Evolutionary conservation across 2,113 vertebrate species (phyloP).

Genomic region (Otocyon megalotis): DNA sequence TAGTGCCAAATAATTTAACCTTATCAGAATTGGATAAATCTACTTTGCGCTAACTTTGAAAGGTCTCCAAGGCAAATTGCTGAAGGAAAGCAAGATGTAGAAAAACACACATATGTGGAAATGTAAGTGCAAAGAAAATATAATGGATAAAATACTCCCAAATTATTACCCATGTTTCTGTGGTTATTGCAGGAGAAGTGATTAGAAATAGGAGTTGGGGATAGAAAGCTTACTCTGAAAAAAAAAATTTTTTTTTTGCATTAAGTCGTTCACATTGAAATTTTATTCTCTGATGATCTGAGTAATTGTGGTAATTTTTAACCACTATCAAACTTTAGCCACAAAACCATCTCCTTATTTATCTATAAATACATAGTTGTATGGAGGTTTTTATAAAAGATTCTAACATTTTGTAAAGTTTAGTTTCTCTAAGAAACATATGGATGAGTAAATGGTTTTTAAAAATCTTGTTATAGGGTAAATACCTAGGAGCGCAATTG

Average conservation of each 20-base stretch:
- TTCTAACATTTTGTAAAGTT: not conserved
- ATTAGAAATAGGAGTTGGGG: not conserved
- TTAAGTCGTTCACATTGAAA: not conserved
- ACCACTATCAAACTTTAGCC: not conserved
- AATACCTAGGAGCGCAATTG: too few relatives aligned
- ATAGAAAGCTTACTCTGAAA: not conserved
- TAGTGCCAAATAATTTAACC: conserved; percentile 21
- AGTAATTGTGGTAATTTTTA: not conserved
- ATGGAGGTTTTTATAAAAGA: conserved; percentile 26
- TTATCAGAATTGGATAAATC: not conserved
- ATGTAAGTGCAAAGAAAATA: not conserved
- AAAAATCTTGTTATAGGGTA: not conserved
- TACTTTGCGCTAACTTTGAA: not conserved
- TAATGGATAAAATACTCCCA: not conserved
- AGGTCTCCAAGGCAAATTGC: not conserved
- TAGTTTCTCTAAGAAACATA: not conserved
- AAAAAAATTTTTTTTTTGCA: not conserved
- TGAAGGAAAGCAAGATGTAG: not conserved
- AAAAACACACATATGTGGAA: not conserved
- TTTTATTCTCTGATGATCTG: not conserved
- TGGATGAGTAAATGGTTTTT: not conserved
- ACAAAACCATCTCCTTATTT: not conserved
- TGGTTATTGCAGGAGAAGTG: not conserved
- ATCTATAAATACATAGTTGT: not conserved
- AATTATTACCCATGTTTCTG: not conserved